Base-by-base conservation (phyloP, 2,113 vertebrate species). In the Pachypanchax playfairii region DNA sequence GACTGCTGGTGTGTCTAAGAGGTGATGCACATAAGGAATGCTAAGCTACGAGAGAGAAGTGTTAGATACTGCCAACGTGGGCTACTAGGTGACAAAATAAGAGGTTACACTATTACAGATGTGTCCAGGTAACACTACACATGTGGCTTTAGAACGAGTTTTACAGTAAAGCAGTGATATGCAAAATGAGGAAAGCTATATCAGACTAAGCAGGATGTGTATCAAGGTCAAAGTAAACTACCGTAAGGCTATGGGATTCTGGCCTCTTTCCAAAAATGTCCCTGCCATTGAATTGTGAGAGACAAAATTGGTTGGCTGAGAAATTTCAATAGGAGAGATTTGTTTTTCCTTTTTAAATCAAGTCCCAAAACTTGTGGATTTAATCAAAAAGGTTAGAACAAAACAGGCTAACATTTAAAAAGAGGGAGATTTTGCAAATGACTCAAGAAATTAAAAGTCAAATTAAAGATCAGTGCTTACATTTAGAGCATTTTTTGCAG, bases 401-500 rank as follows among this genome's bases (percentile, higher is more conserved):
- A 43, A 65, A 65, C 8, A 46, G n/a, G n/a, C 47, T 74, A 65
- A 31, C 43, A 61, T 18, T 35, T 43, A 31, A 44, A 1, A 57
- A 18, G 43, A 18, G 18, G 18, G 10, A 21, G 17, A n/a, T 36
- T 54, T 28, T 38, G 53, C n/a, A 61, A 56, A 38, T 56, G 21
- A 46, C 20, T 50, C 15, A 46, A 9, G 11, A 39, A 17, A 55
- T 8, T 6, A 22, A 73, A 15, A 6, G 41, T 50, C 7, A 75
- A 60, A 59, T 8, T 14, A 18, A 68, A n/a, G n/a, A 26, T 28
- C 7, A 5, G 29, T 73, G 65, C 97, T 97, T 92, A 98, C 97
- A 28, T 99, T 99, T 86, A 99, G 81, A 21, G 96, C 94, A 0
- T 97, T 97, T 93, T 99, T 99, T 2, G 97, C 96, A 29, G 94